A percentile compares a stretch with the other conserved stretches of the same genome.
These are phyloP conservation scores for Fratercula arctica DNA, from an alignment of 2,797 vertebrate genomes.

Conservation along the genomic window DNA sequence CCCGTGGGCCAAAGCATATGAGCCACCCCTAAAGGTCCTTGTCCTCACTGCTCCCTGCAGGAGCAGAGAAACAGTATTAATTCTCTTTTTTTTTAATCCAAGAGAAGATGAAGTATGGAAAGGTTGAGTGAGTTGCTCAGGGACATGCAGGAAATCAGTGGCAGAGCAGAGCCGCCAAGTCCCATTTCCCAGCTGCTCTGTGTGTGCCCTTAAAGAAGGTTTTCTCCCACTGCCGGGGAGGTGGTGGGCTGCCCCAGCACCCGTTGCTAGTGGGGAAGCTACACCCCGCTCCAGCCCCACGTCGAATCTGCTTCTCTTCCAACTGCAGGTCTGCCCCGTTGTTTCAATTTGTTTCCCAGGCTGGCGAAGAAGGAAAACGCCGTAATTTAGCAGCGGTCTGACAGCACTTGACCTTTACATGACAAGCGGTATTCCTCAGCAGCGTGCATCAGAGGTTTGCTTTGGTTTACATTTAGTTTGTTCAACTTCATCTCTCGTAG, in stretches of 20 bases:
- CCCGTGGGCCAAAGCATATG: neutral
- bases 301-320: fast-evolving
- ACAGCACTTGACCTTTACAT: neutral
- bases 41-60: neutral
- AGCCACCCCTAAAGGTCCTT: neutral
- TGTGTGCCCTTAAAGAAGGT: neutral
- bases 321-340: neutral
- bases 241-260: neutral
- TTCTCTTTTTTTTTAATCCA: neutral
- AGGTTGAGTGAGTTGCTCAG: neutral
- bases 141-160: neutral
- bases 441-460: neutral
- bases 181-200: neutral
- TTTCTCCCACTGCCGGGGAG: neutral
- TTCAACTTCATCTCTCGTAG: neutral
- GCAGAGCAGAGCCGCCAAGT: neutral
- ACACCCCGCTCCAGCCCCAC: neutral
- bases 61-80: neutral
- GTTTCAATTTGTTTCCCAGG: neutral
- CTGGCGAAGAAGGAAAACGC: neutral
- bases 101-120: neutral
- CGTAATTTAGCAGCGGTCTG: neutral
- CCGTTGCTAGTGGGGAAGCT: neutral
- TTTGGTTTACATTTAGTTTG: neutral
- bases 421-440: neutral